These are phyloP conservation scores for Trididemnum clinides DNA, from an alignment of 23 tunicate genomes.

Conservation along the genomic window DNA sequence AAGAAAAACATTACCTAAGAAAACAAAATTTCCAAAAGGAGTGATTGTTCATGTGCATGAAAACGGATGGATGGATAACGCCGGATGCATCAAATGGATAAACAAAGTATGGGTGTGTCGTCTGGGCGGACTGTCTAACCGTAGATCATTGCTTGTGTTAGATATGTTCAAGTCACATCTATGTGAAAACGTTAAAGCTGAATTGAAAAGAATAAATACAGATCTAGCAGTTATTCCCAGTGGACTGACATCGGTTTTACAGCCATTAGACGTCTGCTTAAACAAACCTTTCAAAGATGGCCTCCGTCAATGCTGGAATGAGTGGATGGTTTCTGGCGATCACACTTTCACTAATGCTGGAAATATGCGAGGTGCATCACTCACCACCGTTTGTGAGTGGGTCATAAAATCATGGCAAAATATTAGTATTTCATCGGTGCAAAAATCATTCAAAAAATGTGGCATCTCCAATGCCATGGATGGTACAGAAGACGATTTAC, in stretches of 20 bases:
- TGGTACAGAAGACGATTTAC: slow-evolving; percentile 28
- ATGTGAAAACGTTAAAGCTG: slow-evolving; percentile 4
- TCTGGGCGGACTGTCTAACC: background rate
- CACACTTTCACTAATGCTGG: slow-evolving; percentile 24
- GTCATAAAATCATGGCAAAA: slow-evolving; percentile 1
- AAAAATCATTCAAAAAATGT: slow-evolving; percentile 21
- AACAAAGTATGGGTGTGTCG: no score
- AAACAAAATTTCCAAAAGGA: background rate
- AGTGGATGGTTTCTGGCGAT: slow-evolving; percentile 33
- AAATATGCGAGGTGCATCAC: slow-evolving; percentile 21
- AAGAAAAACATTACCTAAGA: background rate
- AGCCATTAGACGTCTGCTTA: slow-evolving; percentile 22
- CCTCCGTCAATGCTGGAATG: slow-evolving; percentile 23
- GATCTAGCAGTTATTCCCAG: slow-evolving; percentile 27
- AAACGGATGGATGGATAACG: slow-evolving; percentile 16
- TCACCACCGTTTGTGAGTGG: slow-evolving; percentile 34
- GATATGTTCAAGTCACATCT: slow-evolving; percentile 8
- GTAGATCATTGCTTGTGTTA: background rate
- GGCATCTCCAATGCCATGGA: slow-evolving; percentile 42
- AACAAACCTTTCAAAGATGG: slow-evolving; percentile 29
- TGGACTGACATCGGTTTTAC: slow-evolving; percentile 36
- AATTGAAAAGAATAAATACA: background rate
- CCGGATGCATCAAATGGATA: no score
- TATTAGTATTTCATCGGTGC: slow-evolving; percentile 24
- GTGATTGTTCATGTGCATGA: background rate